Evolutionary conservation across 2,888 invertebrate species (phyloP).

Genomic region (Scotopteryx bipunctaria): DNA sequence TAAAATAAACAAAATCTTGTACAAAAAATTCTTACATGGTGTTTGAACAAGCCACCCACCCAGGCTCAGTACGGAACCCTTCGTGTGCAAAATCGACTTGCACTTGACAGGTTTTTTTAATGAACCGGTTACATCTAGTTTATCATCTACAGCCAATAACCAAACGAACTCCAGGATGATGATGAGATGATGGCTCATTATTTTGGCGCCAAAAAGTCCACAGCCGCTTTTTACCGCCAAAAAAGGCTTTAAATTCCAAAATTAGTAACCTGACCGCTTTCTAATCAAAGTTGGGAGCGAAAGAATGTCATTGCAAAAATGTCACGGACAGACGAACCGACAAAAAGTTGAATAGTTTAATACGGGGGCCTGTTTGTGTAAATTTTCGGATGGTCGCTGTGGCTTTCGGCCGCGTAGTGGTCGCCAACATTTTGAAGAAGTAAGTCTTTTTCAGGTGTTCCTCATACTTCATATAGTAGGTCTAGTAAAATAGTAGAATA

Average conservation of each 20-base stretch:
- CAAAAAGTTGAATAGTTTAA: constrained; percentile 74
- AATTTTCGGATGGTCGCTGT: constrained; percentile 68
- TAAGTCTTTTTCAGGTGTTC: no score
- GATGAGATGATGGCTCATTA: constrained; percentile 1
- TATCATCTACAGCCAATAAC: neutral
- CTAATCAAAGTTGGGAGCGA: constrained; percentile 69
- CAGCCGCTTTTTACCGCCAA: constrained; percentile 9
- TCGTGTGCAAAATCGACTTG: no score
- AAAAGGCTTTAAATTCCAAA: constrained; percentile 24
- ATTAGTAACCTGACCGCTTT: constrained; percentile 42
- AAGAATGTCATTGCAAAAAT: constrained; percentile 72
- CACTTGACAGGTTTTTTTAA: no score
- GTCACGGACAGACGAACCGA: constrained; percentile 47
- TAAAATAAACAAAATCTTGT: no score
- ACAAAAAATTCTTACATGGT: no score
- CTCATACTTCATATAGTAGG: no score
- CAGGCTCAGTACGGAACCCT: no score
- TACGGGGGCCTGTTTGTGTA: constrained; percentile 74
- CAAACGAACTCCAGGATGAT: neutral
- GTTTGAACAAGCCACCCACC: no score
- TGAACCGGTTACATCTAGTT: no score
- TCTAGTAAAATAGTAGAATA: no score
- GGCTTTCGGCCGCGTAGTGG: constrained; percentile 47
- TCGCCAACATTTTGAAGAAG: constrained; percentile 41
- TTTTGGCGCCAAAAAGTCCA: constrained; percentile 24